phyloP scores from a whole-genome alignment of 2,797 vertebrate genomes.

The Eleutherodactylus coqui region DNA sequence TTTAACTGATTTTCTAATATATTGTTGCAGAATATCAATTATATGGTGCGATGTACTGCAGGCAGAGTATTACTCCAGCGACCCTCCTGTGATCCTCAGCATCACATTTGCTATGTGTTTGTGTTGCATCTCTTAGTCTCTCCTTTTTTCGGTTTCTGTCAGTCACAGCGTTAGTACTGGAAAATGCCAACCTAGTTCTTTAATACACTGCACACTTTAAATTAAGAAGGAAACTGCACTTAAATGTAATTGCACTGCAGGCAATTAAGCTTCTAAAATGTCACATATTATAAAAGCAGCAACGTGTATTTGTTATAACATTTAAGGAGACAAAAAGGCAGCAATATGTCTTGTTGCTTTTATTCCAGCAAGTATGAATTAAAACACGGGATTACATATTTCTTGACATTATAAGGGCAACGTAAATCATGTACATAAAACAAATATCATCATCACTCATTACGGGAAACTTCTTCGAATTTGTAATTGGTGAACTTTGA shows the following conservation, averaged over 20 bases:
- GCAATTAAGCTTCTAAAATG: slow-evolving; percentile 55
- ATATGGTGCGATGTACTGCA: not conserved
- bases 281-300: slow-evolving; percentile 54
- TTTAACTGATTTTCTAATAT: not conserved
- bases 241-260: slow-evolving; percentile 58
- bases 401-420: slow-evolving; percentile 58
- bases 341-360: slow-evolving; percentile 54
- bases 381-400: slow-evolving; percentile 39
- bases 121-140: slow-evolving; percentile 18
- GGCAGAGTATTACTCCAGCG: not conserved
- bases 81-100: not conserved
- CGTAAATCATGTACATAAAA: slow-evolving; percentile 36
- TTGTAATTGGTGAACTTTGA: slow-evolving; percentile 27
- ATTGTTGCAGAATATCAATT: not conserved
- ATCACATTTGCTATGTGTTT: slow-evolving; percentile 11
- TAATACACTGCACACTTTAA: slow-evolving; percentile 45
- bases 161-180: slow-evolving; percentile 37
- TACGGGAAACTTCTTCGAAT: not conserved
- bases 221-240: slow-evolving; percentile 48
- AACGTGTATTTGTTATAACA: slow-evolving; percentile 52
- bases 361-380: slow-evolving; percentile 47
- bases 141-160: slow-evolving; percentile 38
- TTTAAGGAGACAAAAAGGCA: slow-evolving; percentile 59
- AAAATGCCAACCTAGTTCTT: slow-evolving; percentile 55
- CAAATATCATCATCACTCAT: slow-evolving; percentile 2